These are phyloP conservation scores for Cheilosia urbana DNA, from an alignment of 2,888 invertebrate species.

Conservation along the genomic window DNA sequence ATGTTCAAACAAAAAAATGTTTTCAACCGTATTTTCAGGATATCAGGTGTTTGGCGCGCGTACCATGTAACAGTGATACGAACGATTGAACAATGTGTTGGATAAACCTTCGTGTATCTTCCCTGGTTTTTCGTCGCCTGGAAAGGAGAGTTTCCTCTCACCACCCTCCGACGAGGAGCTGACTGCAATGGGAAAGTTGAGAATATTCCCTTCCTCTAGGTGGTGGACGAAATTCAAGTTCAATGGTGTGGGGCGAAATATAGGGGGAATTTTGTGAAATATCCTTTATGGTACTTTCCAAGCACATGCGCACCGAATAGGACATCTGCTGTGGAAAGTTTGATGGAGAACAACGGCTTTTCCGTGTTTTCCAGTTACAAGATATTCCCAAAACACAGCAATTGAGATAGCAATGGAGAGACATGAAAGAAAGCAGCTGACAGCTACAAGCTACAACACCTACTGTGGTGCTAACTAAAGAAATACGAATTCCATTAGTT, in stretches of 20 bases:
- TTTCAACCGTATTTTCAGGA: background rate
- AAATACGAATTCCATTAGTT: conserved; percentile 50
- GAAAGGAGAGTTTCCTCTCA: conserved; percentile 2
- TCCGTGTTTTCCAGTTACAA: conserved; percentile 34
- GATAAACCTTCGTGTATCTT: conserved; percentile 3
- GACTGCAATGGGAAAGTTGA: conserved; percentile 1
- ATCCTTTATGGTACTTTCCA: conserved; percentile 4
- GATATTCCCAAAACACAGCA: conserved; percentile 45
- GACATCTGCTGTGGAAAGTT: conserved; percentile 19
- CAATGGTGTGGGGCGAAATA: conserved; percentile 37
- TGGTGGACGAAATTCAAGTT: conserved; percentile 53
- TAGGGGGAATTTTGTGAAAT: conserved; percentile 50
- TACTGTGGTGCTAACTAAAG: conserved; percentile 16
- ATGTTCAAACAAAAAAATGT: conserved; percentile 1
- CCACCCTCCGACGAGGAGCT: background rate
- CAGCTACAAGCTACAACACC: conserved; percentile 4
- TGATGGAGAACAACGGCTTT: conserved; percentile 24
- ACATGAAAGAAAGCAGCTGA: conserved; percentile 45
- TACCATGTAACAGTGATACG: background rate
- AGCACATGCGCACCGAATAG: conserved; percentile 34
- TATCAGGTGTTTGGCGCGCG: conserved; percentile 46
- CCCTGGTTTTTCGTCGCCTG: conserved; percentile 18
- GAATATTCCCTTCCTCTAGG: conserved; percentile 33
- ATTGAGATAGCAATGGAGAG: conserved; percentile 7
- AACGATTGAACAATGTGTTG: conserved; percentile 15